Evolutionary conservation across 2,888 invertebrate species (phyloP), one percentile per base, ranked within the genome.

Genomic region (Tribolium freemani): DNA sequence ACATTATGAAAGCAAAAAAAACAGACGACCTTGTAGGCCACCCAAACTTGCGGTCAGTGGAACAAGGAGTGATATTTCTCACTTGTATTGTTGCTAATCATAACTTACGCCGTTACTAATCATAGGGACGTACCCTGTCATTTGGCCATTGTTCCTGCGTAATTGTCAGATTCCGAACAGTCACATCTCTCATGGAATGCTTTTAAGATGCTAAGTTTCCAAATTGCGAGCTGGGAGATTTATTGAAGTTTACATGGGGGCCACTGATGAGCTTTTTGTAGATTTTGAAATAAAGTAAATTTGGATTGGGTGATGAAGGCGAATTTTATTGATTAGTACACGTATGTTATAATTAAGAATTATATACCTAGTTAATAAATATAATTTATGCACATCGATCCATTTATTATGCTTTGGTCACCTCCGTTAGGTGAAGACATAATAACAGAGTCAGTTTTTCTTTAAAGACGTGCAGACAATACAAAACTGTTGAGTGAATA

Each of bases 31-130:
- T 73, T 73, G 72, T 50, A 68, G 76, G 71, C 78, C 78, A 78
- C 78, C 78, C 78, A 78, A 75, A 75, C 73, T 74, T 78, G 77
- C 71, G 78, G 78, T 78, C 77, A 72, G 68, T 75, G 69, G 64
- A 58, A 71, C 71, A 51, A 48, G 75, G 78, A 78, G 80, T 78
- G 79, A 80, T 78, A 78, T 78, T 80, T 75, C 74, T 76, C 79
- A 79, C 79, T 78, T 79, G 64, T 74, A 75, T 74, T 78, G 77
- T 77, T 76, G 76, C 76, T 80, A 80, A 80, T 80, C 76, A 80
- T 77, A 79, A 63, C 71, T 76, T 73, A 58, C 44, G 48, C 58
- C 56, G 66, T 53, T 60, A 60, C 61, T 71, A 71, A 71, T 71
- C 58, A 67, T 38, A 58, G 71, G 67, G 58, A 31, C 21, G 75